Percentiles rank a stretch among this genome's conserved stretches.
phyloP scores from a whole-genome alignment of 2,888 invertebrate species.

The Biston betularia region DNA sequence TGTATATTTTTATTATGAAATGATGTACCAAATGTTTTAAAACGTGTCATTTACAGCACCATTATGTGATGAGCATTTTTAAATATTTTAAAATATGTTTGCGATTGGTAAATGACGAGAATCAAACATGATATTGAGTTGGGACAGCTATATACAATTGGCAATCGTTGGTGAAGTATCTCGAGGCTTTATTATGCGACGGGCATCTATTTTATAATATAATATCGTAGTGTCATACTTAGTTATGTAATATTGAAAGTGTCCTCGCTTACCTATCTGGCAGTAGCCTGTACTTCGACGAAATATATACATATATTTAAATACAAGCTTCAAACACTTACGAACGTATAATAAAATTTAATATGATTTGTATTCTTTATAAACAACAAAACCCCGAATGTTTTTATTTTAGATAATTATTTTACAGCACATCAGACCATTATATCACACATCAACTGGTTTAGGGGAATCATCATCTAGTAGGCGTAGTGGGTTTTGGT shows the following conservation, averaged over 20 bases:
- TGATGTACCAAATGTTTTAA: background rate
- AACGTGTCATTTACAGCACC: background rate
- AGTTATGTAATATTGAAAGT: background rate
- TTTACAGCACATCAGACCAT: background rate
- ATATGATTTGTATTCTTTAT: no score
- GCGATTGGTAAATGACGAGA: background rate
- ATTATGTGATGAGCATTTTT: background rate
- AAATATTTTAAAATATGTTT: background rate
- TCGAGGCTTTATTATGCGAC: slow-evolving; percentile 6
- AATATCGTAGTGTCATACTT: background rate
- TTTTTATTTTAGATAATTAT: background rate
- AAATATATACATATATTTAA: background rate
- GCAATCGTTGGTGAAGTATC: background rate
- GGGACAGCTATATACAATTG: background rate
- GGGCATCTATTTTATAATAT: slow-evolving; percentile 1
- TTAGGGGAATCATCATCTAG: background rate
- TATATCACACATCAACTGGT: background rate
- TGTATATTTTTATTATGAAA: background rate
- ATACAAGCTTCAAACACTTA: background rate
- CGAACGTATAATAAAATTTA: background rate
- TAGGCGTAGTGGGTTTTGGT: background rate
- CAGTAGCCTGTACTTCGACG: background rate
- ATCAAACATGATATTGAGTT: background rate
- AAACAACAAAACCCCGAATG: no score
- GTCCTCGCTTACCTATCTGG: background rate